These are phyloP conservation scores for Symphodus melops DNA, from an alignment of 2,113 vertebrate genomes.

Conservation along the genomic window DNA sequence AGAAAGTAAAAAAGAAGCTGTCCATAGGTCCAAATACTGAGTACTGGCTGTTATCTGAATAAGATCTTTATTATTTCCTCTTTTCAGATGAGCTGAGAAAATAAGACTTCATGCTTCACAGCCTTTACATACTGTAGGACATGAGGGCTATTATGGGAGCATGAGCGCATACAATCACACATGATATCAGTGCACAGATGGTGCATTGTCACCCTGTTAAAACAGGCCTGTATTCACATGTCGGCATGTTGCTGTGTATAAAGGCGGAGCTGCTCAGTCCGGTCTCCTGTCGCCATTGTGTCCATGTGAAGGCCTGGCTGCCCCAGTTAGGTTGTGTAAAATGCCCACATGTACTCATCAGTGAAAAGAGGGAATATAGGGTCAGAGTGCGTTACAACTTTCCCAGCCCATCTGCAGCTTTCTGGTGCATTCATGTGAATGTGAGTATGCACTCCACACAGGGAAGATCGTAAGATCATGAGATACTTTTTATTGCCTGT, in stretches of 20 bases:
- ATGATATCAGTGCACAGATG: slow-evolving; percentile 47
- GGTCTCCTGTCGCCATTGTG: slow-evolving; percentile 18
- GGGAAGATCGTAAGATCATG: not conserved
- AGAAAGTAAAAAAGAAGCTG: too few relatives aligned
- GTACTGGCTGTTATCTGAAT: too few relatives aligned
- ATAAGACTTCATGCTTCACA: too few relatives aligned
- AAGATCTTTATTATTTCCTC: too few relatives aligned
- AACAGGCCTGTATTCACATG: slow-evolving; percentile 17
- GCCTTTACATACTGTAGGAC: too few relatives aligned
- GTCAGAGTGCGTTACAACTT: slow-evolving; percentile 17
- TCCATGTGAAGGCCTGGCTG: slow-evolving; percentile 37
- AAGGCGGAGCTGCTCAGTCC: not conserved
- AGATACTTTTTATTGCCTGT: not conserved
- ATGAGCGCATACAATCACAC: not conserved
- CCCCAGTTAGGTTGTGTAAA: slow-evolving; percentile 54
- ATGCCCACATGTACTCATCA: not conserved
- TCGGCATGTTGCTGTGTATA: slow-evolving; percentile 20
- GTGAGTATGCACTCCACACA: slow-evolving; percentile 15
- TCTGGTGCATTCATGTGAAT: slow-evolving; percentile 30
- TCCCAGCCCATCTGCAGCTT: slow-evolving; percentile 30
- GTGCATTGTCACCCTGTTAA: slow-evolving; percentile 36
- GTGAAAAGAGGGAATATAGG: slow-evolving; percentile 8
- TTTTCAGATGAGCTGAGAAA: too few relatives aligned
- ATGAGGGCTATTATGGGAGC: not conserved
- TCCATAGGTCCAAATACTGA: too few relatives aligned